Base-by-base conservation (phyloP, 2,888 invertebrate genomes). In the Euphydryas editha region DNA sequence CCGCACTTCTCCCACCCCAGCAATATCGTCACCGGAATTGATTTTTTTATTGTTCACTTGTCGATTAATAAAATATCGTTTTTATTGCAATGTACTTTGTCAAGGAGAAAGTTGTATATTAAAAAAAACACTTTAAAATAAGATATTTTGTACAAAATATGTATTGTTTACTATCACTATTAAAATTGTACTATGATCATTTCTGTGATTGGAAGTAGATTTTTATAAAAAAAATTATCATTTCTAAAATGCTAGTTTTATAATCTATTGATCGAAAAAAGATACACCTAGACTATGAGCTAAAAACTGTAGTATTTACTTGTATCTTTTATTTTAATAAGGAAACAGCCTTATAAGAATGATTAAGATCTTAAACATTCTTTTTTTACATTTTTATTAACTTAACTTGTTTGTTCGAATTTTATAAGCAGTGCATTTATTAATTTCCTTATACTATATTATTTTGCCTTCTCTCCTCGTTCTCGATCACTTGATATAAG, bases 21-120 rank as follows among this genome's bases (percentile, higher is more conserved):
- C 75, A 71, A 72, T 79, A 80, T 81, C 76, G 78, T 80, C 80
- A 78, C 82, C 84, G 84, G 76, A 84, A 81, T 76, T 80, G 79
- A 84, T 84, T 87, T 87, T 87, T 85, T 85, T 76, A 81, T 74
- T 76, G 75, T 79, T 81, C 73, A 78, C 76, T 75, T 76, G 81
- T 75, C 76, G 80, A 75, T 79, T 76, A 75, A 83, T 85, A 83
- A 83, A 84, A 70, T 72, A 68, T 77, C 72, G 71, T 75, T 75
- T 86, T 87, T 87, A 87, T 84, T 72, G 70, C 75, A 64, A 69
- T 65, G 77, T 75, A 73, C 71, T 62, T 65, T 65, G 55, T 67
- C 59, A 49, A 67, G 65, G 69, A 66, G 70, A 68, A 70, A 70
- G 70, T 62, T 65, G 59, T 49, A 55, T 44, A 47, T 36, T 66